Percentiles rank a stretch among this genome's conserved stretches.
phyloP scores from a whole-genome alignment of 2,113 vertebrate species.

The Siphamia tubifer region DNA sequence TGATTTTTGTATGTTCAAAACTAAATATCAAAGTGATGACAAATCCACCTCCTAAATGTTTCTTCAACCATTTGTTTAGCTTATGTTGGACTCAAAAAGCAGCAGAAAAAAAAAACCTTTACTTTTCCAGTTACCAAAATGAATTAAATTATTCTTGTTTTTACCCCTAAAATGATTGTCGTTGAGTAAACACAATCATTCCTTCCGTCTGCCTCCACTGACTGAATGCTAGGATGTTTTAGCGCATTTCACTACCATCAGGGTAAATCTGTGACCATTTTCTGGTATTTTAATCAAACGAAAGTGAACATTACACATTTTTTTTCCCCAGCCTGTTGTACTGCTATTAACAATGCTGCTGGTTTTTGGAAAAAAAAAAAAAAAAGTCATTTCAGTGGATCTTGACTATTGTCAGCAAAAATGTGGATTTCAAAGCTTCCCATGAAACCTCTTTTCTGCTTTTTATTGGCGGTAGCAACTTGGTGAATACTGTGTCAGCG shows the following conservation, averaged over 20 bases:
- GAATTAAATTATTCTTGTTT: neutral
- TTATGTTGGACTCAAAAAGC: neutral
- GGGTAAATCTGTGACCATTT: neutral
- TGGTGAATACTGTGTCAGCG: neutral
- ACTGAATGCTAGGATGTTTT: constrained; percentile 15
- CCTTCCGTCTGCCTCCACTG: constrained; percentile 6
- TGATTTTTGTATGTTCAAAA: constrained; percentile 20
- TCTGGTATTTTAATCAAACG: neutral
- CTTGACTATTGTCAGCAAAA: constrained; percentile 1
- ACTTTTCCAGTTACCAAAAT: neutral
- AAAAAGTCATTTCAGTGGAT: constrained; percentile 45
- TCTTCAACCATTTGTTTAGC: neutral
- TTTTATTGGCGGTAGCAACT: neutral
- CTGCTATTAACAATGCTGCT: constrained; percentile 61
- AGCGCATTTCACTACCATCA: neutral
- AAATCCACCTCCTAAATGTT: neutral
- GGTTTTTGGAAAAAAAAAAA: too few species aligned
- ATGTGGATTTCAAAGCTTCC: constrained; percentile 4
- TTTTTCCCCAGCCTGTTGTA: constrained; percentile 39
- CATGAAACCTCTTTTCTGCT: constrained; percentile 7
- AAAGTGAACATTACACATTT: neutral
- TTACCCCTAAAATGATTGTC: neutral
- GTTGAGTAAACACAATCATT: constrained; percentile 1
- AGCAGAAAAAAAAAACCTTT: neutral
- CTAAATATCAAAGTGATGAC: neutral